Base-by-base conservation (phyloP, 2,888 invertebrate species). In the Phengaris alcon region DNA sequence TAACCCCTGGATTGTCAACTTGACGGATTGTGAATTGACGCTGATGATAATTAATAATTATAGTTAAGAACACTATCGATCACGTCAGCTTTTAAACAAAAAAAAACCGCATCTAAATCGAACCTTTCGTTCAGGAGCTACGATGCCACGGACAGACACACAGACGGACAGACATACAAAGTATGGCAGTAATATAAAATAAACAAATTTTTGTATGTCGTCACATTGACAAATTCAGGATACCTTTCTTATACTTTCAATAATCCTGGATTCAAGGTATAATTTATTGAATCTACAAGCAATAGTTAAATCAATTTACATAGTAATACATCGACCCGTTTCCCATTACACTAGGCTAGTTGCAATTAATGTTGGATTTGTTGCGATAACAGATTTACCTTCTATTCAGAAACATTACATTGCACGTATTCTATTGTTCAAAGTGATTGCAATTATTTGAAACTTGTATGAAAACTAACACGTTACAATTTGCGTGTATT, bases 271-370 rank as follows among this genome's bases (percentile, higher is more conserved):
- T 64, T 51, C 10, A n/a, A 9, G 15, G 6, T 51, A n/a, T 51
- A 9, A 51, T 70, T 51, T 70, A 48, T 46, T 69, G 15, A 70
- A 70, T 70, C 51, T 35, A 70, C 70, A 22, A 70, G 51, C 51
- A 22, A 51, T 51, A 70, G 74, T 74, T 74, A 68, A 74, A 74
- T 74, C 68, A 74, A 74, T 68, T 74, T 68, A 74, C 68, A 74
- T 70, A 51, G 70, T 48, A 70, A 70, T 51, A 70, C 69, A 52
- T 70, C 22, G 70, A 51, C 70, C 15, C 15, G 12, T 70, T 70
- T 70, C 70, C n/a, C 48, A 70, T 70, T 70, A 70, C 10, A 46
- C 44, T 44, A 55, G 74, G 54, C 68, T 46, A 68, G 74, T 75
- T 54, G 68, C 74, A 75, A 75, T 75, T 69, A 55, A 15, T 69